A percentile compares a stretch with the other conserved stretches of the same genome.
Conservation (phyloP, 2,888 invertebrate genomes). For the Pelosia muscerda region DNA sequence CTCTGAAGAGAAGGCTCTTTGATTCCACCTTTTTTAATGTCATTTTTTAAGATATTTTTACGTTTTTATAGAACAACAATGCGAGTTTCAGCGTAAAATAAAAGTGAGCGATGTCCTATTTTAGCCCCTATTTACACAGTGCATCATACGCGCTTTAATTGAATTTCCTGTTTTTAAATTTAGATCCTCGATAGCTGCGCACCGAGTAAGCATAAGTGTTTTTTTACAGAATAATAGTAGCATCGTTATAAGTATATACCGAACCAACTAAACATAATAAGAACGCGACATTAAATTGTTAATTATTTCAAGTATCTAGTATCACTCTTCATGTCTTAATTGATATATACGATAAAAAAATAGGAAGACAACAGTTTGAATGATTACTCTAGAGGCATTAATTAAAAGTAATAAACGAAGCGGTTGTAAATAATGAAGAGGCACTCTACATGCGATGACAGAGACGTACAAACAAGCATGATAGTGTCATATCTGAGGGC, state of each 20-base stretch:
- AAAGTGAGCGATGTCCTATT: constrained; percentile 80
- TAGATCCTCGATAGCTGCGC: constrained; percentile 62
- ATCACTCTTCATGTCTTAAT: constrained; percentile 14
- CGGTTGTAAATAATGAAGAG: constrained; percentile 33
- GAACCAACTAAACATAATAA: neutral
- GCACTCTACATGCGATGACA: constrained; percentile 43
- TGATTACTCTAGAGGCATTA: constrained; percentile 41
- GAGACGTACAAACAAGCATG: constrained; percentile 42
- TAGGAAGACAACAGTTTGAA: constrained; percentile 20
- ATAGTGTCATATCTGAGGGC: constrained; percentile 51
- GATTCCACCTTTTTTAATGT: constrained; percentile 69
- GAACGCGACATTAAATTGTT: neutral
- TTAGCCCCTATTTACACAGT: constrained; percentile 79
- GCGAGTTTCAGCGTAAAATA: constrained; percentile 68
- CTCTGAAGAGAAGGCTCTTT: constrained; percentile 67
- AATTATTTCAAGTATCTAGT: constrained; percentile 22
- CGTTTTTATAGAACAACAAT: constrained; percentile 42
- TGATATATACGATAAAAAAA: neutral
- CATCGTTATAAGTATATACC: neutral
- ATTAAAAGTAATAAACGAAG: constrained; percentile 51
- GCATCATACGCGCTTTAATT: constrained; percentile 81
- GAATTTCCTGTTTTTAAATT: constrained; percentile 85
- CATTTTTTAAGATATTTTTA: constrained; percentile 56
- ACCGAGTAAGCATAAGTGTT: constrained; percentile 45
- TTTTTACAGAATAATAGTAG: neutral